Base-by-base conservation (phyloP, 2,113 vertebrate genomes). In the Lepus timidus region DNA sequence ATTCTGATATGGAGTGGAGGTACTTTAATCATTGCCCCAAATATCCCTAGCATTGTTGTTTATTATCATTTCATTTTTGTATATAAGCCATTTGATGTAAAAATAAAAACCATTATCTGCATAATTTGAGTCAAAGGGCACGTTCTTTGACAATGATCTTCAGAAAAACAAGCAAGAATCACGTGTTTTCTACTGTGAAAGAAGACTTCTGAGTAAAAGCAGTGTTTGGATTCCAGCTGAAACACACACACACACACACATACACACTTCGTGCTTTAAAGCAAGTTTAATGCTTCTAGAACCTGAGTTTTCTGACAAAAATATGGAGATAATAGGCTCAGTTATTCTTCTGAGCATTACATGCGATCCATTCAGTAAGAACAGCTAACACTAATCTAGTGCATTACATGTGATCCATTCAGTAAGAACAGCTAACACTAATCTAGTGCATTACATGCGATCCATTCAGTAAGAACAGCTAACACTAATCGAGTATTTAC, bases 41-140 rank as follows among this genome's bases (percentile, higher is more conserved):
- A 58, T 17, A 58, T 58, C 55, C 55, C 55, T 58, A 62, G 22
- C 16, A 84, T 79, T 4, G 17, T 19, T 79, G n/a, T 96, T 87
- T 27, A 81, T 44, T 33, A 55, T 17, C 17, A 76, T 79, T 91
- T 84, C 22, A 73, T 65, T 52, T 9, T 61, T 76, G 4, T 20
- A 25, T 83, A 86, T 82, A 87, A 83, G 55, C 12, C 71, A 3
- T 68, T 49, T 86, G 36, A 11, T 44, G 25, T 83, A 52, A 61
- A 83, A 91, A 49, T 25, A 91, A 91, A 90, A 93, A 10, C 27
- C 29, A 51, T 68, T 67, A 86, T 23, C 25, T 39, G n/a, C n/a
- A 62, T 27, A 83, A 81, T 80, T 64, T n/a, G 82, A 44, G 19
- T 39, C 49, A 51, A 82, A 86, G 36, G 55, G 74, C 2, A 36